Percentiles rank a stretch among this genome's conserved stretches.
phyloP scores from a whole-genome alignment of 2,888 invertebrate genomes.

The Sphaerophoria taeniata region DNA sequence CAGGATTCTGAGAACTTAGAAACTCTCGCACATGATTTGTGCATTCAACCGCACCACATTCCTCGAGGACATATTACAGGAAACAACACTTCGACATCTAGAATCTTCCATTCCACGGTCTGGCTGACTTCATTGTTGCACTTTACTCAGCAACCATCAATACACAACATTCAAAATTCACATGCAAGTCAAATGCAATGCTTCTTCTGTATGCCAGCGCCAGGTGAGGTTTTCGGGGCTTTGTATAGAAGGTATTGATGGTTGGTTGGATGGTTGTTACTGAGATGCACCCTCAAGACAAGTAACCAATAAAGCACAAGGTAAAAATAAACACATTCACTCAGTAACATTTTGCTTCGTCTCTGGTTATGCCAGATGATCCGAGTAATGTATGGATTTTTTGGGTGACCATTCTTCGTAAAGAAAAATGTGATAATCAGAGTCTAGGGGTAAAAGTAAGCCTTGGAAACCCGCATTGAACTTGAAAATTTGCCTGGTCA shows the following conservation, averaged over 20 bases:
- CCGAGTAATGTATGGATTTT: background rate
- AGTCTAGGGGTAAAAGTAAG: no score
- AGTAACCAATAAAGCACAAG: constrained; percentile 65
- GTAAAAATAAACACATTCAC: constrained; percentile 58
- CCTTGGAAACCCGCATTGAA: background rate
- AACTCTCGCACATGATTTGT: constrained; percentile 36
- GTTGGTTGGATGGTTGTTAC: constrained; percentile 6
- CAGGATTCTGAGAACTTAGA: constrained; percentile 21
- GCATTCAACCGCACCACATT: constrained; percentile 42
- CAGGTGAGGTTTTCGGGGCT: background rate
- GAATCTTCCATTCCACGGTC: background rate
- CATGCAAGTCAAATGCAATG: constrained; percentile 35
- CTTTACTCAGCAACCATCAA: background rate
- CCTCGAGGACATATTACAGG: constrained; percentile 45
- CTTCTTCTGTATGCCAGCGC: background rate
- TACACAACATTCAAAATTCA: constrained; percentile 52
- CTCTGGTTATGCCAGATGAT: background rate
- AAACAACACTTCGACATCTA: constrained; percentile 1
- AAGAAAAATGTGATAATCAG: background rate
- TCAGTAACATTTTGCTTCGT: background rate
- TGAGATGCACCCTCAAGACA: constrained; percentile 52
- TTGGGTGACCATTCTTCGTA: background rate
- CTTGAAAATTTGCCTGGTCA: background rate
- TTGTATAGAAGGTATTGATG: background rate
- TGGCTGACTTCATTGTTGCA: constrained; percentile 3